phyloP scores from a whole-genome alignment of 1,140 invertebrate genomes.

The Drosophila hydei region DNA sequence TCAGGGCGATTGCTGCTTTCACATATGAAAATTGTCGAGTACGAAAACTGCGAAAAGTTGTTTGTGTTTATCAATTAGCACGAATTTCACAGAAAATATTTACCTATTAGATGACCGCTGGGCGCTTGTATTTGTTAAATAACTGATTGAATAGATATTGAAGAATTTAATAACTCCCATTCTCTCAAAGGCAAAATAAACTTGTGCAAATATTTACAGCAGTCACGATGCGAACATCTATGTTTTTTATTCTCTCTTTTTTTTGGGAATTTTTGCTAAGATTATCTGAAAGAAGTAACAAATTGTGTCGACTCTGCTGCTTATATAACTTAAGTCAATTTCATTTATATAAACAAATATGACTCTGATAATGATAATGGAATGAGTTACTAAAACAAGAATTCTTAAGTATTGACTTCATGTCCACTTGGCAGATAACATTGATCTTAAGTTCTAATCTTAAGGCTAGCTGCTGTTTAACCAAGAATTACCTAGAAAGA shows the following conservation, averaged over 20 bases:
- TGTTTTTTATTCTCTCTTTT: not conserved
- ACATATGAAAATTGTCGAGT: not conserved
- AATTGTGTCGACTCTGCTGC: too few species aligned
- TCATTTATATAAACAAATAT: too few species aligned
- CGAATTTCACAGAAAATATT: slow-evolving; percentile 2
- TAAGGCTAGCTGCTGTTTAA: not conserved
- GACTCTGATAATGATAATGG: too few species aligned
- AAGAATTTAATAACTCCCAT: not conserved
- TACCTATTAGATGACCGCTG: not conserved
- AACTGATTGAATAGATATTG: not conserved
- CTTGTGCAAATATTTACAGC: not conserved
- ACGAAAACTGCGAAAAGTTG: not conserved
- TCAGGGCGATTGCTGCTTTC: not conserved
- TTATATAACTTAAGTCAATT: too few species aligned
- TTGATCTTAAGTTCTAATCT: not conserved
- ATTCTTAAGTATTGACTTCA: not conserved
- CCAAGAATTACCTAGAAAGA: not conserved
- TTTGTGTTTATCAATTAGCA: not conserved
- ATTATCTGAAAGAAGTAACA: too few species aligned
- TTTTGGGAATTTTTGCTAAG: too few species aligned
- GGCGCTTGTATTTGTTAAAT: not conserved
- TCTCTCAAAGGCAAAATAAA: not conserved
- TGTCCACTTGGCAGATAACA: not conserved
- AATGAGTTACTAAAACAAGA: not conserved
- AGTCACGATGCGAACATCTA: not conserved